Evolutionary conservation across 2,888 invertebrate genomes (phyloP).

Genomic region (Aleiodes testaceus): DNA sequence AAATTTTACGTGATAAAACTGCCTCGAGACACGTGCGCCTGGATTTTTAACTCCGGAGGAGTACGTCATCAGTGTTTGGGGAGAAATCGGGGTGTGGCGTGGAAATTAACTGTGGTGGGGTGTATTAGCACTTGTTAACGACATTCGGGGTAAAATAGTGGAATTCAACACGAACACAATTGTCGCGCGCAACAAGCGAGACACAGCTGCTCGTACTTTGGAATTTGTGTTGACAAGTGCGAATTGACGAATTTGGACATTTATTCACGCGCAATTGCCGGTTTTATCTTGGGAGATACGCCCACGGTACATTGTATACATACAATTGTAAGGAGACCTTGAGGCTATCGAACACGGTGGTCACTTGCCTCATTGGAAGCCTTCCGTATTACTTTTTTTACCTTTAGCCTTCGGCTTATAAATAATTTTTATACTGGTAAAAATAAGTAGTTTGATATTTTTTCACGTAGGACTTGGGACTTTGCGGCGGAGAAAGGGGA

Average conservation of each 20-base stretch:
- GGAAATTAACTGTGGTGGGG: not conserved
- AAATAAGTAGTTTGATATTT: too few species aligned
- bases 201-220: not conserved
- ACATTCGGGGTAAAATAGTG: not conserved
- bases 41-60: not conserved
- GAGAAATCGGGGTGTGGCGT: conserved; percentile 22
- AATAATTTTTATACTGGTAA: too few species aligned
- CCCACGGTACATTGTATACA: too few species aligned
- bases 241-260: too few species aligned
- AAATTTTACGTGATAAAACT: not conserved
- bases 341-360: too few species aligned
- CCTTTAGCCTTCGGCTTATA: too few species aligned
- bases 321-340: too few species aligned
- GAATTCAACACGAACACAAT: not conserved
- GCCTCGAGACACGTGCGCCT: conserved; percentile 1
- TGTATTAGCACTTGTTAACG: not conserved
- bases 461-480: too few species aligned
- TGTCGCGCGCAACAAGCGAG: conserved; percentile 9
- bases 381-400: too few species aligned
- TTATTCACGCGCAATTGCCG: too few species aligned
- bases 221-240: not conserved
- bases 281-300: too few species aligned
- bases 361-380: too few species aligned
- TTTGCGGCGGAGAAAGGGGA: not conserved
- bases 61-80: not conserved